phyloP scores from a whole-genome alignment of 2,797 vertebrate species.

The Arnoldichthys spilopterus region DNA sequence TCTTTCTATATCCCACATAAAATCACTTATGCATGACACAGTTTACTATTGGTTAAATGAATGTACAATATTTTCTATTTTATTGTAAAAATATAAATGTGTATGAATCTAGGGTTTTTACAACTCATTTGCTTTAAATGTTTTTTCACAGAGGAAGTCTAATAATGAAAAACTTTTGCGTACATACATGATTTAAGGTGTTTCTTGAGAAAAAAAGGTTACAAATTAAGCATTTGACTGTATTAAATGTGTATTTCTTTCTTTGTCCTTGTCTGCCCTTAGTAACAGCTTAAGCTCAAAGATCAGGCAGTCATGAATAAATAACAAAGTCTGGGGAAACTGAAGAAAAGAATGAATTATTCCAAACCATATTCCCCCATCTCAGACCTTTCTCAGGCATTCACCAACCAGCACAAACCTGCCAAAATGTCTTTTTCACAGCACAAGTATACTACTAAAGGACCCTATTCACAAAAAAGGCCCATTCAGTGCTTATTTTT shows the following conservation, averaged over 20 bases:
- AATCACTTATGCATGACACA: no score
- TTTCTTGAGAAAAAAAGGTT: background rate
- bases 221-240: constrained; percentile 30
- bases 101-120: no score
- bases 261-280: constrained; percentile 44
- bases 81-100: no score
- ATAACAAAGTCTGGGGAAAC: constrained; percentile 50
- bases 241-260: constrained; percentile 39
- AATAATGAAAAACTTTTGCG: no score
- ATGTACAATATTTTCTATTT: no score
- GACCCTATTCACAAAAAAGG: background rate
- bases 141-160: no score
- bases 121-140: no score
- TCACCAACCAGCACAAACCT: constrained; percentile 38
- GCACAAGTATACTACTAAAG: background rate
- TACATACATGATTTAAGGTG: no score
- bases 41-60: no score
- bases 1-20: no score
- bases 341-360: constrained; percentile 28
- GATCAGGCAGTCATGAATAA: constrained; percentile 58
- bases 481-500: background rate
- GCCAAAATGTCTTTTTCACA: constrained; percentile 25
- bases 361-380: constrained; percentile 40
- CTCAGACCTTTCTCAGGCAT: constrained; percentile 24
- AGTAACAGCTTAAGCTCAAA: constrained; percentile 49